Base-by-base conservation (phyloP, 2,113 vertebrate species). In the Ranitomeya imitator region DNA sequence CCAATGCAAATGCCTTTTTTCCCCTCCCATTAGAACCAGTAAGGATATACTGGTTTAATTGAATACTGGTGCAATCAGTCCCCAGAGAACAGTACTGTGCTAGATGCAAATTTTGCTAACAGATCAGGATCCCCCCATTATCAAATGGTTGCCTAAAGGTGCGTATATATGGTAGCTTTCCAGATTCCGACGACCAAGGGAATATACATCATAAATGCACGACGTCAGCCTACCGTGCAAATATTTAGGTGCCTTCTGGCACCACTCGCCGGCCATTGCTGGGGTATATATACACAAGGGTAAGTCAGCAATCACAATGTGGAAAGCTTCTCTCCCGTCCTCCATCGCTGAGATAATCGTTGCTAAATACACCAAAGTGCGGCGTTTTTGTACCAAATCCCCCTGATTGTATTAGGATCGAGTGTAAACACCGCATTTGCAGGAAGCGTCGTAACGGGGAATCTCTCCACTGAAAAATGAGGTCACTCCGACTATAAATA, bases 401-500 rank as follows among this genome's bases (percentile, higher is more conserved):
- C 1, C 1, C 18, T 76, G 16, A 51, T 3, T 15, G 16, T 51
- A 76, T 19, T 51, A 73, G 67, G 31, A 13, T 31, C 67, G 7
- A 15, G 69, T 21, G 6, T 18, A 21, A 63, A 63, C 18, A 7
- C 4, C 23, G 65, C n/a, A 11, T 23, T 67, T 67, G 14, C 6
- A 37, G 26, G 26, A 73, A n/a, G 26, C 31, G 31, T 21, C 31
- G 69, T 7, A 8, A 73, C 31, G 37, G 31, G 31, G 69, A n/a
- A 73, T 73, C 31, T 73, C 69, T 37, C 6, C 31, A 7, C 7
- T 14, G 67, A 73, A 73, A 37, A 73, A 73, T 73, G 26, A 73
- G 69, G 69, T 73, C 69, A 73, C 69, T 73, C 16, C 14, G 69
- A 37, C 69, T 73, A 73, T 37, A 73, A 73, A 73, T 31, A 73